Percentiles rank a stretch among this genome's conserved stretches.
Evolutionary conservation across 2,113 vertebrate species (phyloP).

Genomic region (Otolemur garnettii): DNA sequence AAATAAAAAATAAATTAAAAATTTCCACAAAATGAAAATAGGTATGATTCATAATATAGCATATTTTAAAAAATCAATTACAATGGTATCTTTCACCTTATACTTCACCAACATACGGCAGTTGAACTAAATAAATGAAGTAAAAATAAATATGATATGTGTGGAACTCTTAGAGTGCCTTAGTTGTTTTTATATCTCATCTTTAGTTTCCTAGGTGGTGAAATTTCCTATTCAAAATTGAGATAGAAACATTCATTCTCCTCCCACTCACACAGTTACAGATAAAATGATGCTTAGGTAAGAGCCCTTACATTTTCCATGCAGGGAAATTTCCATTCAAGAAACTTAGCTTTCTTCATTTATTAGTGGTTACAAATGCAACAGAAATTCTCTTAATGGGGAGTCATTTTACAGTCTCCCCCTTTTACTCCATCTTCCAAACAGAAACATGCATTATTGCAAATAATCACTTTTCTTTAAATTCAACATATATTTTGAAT

Average conservation of each 20-base stretch:
- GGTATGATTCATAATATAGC: not conserved
- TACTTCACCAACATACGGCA: not conserved
- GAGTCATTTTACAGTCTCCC: not conserved
- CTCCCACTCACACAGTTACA: not conserved
- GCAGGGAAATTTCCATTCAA: not conserved
- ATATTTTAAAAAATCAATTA: not conserved
- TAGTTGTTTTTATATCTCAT: not conserved
- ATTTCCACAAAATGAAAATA: not conserved
- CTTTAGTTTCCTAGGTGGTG: not conserved
- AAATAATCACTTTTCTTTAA: not conserved
- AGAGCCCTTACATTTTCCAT: not conserved
- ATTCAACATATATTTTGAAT: not conserved
- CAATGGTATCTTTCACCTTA: not conserved
- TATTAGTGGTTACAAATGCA: not conserved
- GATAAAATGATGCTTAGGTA: not conserved
- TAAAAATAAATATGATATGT: not conserved
- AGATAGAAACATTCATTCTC: not conserved
- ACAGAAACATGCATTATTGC: not conserved
- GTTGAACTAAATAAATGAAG: not conserved
- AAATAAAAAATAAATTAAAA: not conserved
- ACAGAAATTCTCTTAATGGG: not conserved
- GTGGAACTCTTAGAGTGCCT: not conserved
- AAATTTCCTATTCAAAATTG: not conserved
- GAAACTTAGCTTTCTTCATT: constrained; percentile 8
- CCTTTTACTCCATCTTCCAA: not conserved